Evolutionary conservation across 1,140 invertebrate species (phyloP), one percentile per base, ranked within the genome.

Genomic region (Platorchestia sp.): DNA sequence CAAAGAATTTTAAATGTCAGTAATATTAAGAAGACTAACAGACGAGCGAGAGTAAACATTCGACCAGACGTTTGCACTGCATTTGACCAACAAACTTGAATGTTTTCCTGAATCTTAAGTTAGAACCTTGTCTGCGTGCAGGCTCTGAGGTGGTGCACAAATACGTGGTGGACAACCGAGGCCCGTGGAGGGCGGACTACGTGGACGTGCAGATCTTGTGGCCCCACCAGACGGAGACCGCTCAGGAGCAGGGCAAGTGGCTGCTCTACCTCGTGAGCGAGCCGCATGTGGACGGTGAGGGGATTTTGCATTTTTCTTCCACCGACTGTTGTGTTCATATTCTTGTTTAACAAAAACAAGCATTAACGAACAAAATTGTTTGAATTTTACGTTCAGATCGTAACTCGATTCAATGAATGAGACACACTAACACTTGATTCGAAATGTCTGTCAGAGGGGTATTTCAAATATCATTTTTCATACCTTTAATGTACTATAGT

Each of bases 141-240:
- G 91, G 99, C 7, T 98, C 98, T 5, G 98, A 98, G 97, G 98
- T 99, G 0, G 97, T 98, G 7, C 99, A 99, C 97, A 98, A 98
- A 45, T 99, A 99, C 97, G 98, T 99, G 97, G 96, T 97, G 41
- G 98, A 98, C 96, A 99, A 99, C 96, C 98, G 98, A 96, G 99
- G 99, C 0, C 98, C 99, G 0, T 99, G 98, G 98, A 98, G 98
- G 96, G 98, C 99, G 0, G 98, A 98, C 14, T 98, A 98, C 51
- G 97, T 99, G 0, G 98, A 98, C 96, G 98, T 99, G n/a, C 97
- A 97, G 45, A 98, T 99, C 95, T 97, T 98, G 1, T 99, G 99
- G 99, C 99, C 99, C 0, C 98, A 98, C 97, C 98, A 99, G 97
- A 98, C 99, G 0, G 98, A 98, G 43, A 98, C 98, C 96, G 98